A percentile compares a stretch with the other conserved stretches of the same genome.
Conservation (phyloP, 2,888 invertebrate species). For the Lysandra bellargus region DNA sequence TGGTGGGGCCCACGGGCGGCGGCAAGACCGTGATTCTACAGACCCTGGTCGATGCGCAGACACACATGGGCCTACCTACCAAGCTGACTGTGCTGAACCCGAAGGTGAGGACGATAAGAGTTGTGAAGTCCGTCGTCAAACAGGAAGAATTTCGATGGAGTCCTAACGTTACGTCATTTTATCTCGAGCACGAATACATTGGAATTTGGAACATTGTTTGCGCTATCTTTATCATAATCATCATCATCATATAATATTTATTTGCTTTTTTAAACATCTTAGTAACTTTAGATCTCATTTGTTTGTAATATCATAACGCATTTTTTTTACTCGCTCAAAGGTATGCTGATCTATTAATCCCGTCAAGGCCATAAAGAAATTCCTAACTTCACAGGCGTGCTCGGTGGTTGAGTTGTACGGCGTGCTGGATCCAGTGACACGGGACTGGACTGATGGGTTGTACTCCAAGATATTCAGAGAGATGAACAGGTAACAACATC, state of each 20-base stretch:
- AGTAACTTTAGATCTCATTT: too few relatives aligned
- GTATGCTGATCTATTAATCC: too few relatives aligned
- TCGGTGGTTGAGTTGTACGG: conserved; percentile 95
- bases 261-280: too few relatives aligned
- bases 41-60: conserved; percentile 89
- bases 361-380: background rate
- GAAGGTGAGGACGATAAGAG: conserved; percentile 73
- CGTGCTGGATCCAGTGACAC: conserved; percentile 89
- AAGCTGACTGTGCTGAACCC: conserved; percentile 91
- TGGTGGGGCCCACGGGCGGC: conserved; percentile 95
- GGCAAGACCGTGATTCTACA: conserved; percentile 94
- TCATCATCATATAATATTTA: too few relatives aligned
- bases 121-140: too few relatives aligned
- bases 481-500: conserved; percentile 84
- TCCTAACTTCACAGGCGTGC: conserved; percentile 81
- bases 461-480: conserved; percentile 95
- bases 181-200: too few relatives aligned
- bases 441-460: conserved; percentile 96
- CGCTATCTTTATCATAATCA: too few relatives aligned
- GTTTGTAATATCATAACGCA: too few relatives aligned
- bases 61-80: conserved; percentile 86
- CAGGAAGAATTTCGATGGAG: too few relatives aligned
- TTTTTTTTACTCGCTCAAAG: too few relatives aligned
- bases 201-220: too few relatives aligned
- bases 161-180: too few relatives aligned